phyloP scores from a whole-genome alignment of 2,113 vertebrate species.

The Apodemus speciosus region DNA sequence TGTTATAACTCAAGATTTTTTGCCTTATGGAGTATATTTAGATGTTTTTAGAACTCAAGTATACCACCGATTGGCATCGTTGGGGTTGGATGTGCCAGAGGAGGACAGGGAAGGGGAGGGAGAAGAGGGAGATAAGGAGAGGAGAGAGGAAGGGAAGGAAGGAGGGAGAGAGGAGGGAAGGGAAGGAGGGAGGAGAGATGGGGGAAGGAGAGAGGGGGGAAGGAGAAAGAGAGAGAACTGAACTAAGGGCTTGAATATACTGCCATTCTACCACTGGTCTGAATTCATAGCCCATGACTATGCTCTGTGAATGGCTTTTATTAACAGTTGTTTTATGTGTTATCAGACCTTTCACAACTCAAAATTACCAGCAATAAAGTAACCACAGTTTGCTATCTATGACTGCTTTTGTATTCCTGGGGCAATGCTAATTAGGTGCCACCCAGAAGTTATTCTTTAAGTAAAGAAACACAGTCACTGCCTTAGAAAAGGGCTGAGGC shows the following conservation, averaged over 20 bases:
- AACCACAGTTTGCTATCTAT: conserved; percentile 20
- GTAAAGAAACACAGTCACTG: neutral
- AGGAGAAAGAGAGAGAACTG: no score
- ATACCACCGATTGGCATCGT: neutral
- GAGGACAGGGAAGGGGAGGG: neutral
- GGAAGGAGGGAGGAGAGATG: neutral
- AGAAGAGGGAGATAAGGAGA: neutral
- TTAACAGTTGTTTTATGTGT: neutral
- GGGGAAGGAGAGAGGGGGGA: no score
- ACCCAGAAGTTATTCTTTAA: neutral
- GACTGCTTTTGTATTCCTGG: neutral
- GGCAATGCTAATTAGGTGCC: neutral
- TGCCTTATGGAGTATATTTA: conserved; percentile 36
- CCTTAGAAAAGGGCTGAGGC: neutral
- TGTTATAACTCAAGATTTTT: conserved; percentile 10
- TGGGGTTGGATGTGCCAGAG: no score
- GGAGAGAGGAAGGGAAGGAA: no score
- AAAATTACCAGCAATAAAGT: conserved; percentile 46
- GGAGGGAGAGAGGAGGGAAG: no score
- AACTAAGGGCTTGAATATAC: neutral
- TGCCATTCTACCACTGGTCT: neutral
- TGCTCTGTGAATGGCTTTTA: neutral
- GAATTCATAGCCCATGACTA: neutral
- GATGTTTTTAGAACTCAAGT: neutral
- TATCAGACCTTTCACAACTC: conserved; percentile 20